Percentiles rank a stretch among this genome's conserved stretches.
Conservation (phyloP, 53 echinoderm and acorn worm genomes). For the Antedon mediterranea region DNA sequence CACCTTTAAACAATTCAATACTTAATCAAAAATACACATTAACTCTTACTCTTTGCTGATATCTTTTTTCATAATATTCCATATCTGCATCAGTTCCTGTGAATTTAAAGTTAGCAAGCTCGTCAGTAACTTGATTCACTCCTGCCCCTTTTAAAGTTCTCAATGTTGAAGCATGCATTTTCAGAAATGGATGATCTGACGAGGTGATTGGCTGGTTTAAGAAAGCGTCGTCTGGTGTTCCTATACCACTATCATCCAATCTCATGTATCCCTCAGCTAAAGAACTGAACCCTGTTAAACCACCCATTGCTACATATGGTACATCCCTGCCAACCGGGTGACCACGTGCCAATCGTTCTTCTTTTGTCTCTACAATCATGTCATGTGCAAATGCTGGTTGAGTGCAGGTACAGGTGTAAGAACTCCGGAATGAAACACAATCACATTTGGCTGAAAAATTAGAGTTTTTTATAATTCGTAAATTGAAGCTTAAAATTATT, state of each 20-base stretch:
- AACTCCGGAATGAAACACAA: slow-evolving; percentile 76
- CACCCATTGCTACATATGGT: slow-evolving; percentile 97
- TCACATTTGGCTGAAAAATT: slow-evolving; percentile 54
- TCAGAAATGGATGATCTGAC: slow-evolving; percentile 80
- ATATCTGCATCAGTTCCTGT: slow-evolving; percentile 80
- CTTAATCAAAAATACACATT: too few relatives aligned
- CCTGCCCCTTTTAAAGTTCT: slow-evolving; percentile 29
- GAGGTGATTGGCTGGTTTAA: slow-evolving; percentile 62
- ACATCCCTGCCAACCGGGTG: slow-evolving; percentile 91
- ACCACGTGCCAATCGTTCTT: slow-evolving; percentile 69
- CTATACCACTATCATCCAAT: slow-evolving; percentile 81
- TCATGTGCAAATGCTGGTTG: slow-evolving; percentile 91
- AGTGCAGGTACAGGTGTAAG: slow-evolving; percentile 71
- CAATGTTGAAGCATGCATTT: slow-evolving; percentile 63
- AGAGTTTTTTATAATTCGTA: neutral
- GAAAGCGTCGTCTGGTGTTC: slow-evolving; percentile 63
- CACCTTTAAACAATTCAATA: too few relatives aligned
- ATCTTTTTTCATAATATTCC: slow-evolving; percentile 92
- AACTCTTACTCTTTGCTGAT: slow-evolving; percentile 74
- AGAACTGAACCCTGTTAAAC: slow-evolving; percentile 91
- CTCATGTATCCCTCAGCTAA: slow-evolving; percentile 82
- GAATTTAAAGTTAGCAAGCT: slow-evolving; percentile 57
- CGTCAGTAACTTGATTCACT: slow-evolving; percentile 37
- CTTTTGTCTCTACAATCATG: slow-evolving; percentile 82
- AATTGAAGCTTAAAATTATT: too few relatives aligned